A percentile compares a stretch with the other conserved stretches of the same genome.
These are phyloP conservation scores for Drosophila repletoides DNA, from an alignment of 1,140 invertebrate genomes.

Conservation along the genomic window DNA sequence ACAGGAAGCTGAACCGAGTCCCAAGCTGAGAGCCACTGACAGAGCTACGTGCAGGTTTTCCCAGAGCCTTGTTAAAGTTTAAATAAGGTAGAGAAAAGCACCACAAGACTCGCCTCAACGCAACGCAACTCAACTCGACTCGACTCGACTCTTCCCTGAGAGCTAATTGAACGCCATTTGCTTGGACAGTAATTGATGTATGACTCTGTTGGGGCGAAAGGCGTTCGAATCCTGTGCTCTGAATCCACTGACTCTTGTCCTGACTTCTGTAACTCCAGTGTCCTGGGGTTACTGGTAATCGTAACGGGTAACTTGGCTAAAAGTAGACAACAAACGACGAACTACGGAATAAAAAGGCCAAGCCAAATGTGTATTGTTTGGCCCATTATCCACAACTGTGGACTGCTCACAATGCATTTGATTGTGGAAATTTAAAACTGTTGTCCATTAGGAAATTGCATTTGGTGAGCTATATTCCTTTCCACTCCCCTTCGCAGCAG, in stretches of 20 bases:
- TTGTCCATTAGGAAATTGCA: constrained; percentile 69
- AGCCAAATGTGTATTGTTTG: constrained; percentile 33
- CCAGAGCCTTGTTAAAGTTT: constrained; percentile 50
- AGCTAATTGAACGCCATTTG: constrained; percentile 78
- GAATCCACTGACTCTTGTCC: no score
- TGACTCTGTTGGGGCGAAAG: constrained; percentile 44
- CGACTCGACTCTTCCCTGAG: constrained; percentile 22
- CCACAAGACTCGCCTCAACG: not conserved
- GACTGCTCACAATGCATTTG: constrained; percentile 46
- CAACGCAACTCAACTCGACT: not conserved
- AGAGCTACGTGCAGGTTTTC: constrained; percentile 14
- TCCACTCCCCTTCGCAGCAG: not conserved
- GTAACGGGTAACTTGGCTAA: no score
- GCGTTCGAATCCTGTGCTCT: no score
- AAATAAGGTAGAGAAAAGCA: no score
- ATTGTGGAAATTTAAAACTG: constrained; percentile 61
- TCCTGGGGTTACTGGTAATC: no score
- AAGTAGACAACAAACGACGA: no score
- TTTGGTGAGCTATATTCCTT: no score
- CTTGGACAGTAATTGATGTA: constrained; percentile 76
- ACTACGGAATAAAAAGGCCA: no score
- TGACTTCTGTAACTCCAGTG: no score
- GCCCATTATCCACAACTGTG: not conserved
- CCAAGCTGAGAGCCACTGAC: not conserved
- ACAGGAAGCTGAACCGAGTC: constrained; percentile 27